Base-by-base conservation (phyloP, 1,140 invertebrate species). In the Globodera rostochiensis region DNA sequence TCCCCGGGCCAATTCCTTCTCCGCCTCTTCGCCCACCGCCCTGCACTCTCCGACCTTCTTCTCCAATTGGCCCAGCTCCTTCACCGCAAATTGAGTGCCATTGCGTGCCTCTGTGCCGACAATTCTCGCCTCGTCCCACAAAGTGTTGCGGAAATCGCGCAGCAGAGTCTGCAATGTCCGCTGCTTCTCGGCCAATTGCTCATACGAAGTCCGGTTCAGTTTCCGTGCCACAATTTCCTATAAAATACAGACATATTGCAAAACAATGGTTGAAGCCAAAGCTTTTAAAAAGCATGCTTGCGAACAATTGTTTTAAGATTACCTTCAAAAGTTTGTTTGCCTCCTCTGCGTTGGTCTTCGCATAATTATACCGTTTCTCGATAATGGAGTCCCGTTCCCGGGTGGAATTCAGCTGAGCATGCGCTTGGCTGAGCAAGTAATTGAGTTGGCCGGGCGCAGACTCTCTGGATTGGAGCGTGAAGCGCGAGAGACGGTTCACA, bases 341-440 rank as follows among this genome's bases (percentile, higher is more conserved):
- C 70, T 50, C 77, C 45, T 86, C 85, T 6, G 85, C 86, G 74
- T 86, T 85, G 45, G 86, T 86, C 66, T 76, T 77, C 25, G 87
- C 88, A 66, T 89, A 80, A 66, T 88, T 89, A 15, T 75, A 74
- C 60, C 86, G 73, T 73, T 90, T 89, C 70, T 88, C 88, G 50
- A 89, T 84, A 19, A 81, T 74, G 57, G 80, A 78, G 50, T 88
- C 84, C 47, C 87, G 73, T 25, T 88, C 86, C 64, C 50, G 80
- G 21, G 78, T 80, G 2, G 80, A 69, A 71, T 90, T 82, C 73
- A 87, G 79, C 60, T 88, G 82, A n/a, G 74, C 71, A 25, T 88
- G 60, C 6, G 87, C 86, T 75, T 89, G 86, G 53, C 75, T 76
- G 7, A 88, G 45, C 74, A 86, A 47, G 46, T 79, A 64, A 6